These are phyloP conservation scores for Chloroclystis v-ata DNA, from an alignment of 2,888 invertebrate species.

Conservation along the genomic window DNA sequence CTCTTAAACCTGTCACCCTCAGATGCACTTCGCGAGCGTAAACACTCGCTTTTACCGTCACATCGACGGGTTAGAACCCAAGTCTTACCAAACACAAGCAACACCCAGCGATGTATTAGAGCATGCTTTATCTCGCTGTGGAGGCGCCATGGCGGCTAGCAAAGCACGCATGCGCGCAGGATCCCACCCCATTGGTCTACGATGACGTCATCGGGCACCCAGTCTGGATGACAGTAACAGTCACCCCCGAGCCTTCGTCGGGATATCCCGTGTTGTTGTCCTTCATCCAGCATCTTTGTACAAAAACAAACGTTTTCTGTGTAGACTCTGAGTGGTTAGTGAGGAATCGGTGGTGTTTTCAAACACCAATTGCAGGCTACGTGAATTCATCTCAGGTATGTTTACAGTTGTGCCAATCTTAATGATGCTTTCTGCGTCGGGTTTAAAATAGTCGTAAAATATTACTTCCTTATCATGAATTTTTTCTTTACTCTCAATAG, in stretches of 20 bases:
- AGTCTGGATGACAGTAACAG: conserved; percentile 72
- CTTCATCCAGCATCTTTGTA: conserved; percentile 31
- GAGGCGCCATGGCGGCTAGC: conserved; percentile 69
- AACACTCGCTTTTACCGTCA: conserved; percentile 42
- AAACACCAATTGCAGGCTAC: conserved; percentile 7
- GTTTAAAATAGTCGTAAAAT: conserved; percentile 17
- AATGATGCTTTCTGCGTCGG: conserved; percentile 50
- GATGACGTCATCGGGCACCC: conserved; percentile 76
- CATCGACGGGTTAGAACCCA: conserved; percentile 41
- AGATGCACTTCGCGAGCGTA: conserved; percentile 58
- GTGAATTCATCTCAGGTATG: conserved; percentile 35
- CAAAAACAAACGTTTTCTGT: conserved; percentile 58
- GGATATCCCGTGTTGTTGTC: conserved; percentile 49
- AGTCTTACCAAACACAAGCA: conserved; percentile 31
- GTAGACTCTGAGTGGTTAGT: conserved; percentile 46
- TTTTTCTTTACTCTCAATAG: no score
- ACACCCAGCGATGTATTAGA: conserved; percentile 55
- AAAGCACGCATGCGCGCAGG: conserved; percentile 63
- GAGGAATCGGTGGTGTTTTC: conserved; percentile 33
- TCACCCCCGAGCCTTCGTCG: conserved; percentile 66
- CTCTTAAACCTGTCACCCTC: conserved; percentile 74
- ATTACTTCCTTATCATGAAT: background rate
- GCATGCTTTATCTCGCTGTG: conserved; percentile 37
- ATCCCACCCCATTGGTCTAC: conserved; percentile 71
- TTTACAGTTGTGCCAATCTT: conserved; percentile 57